Evolutionary conservation across 1,140 invertebrate species (phyloP), one percentile per base, ranked within the genome.

Genomic region (Anagrus nilaparvatae): DNA sequence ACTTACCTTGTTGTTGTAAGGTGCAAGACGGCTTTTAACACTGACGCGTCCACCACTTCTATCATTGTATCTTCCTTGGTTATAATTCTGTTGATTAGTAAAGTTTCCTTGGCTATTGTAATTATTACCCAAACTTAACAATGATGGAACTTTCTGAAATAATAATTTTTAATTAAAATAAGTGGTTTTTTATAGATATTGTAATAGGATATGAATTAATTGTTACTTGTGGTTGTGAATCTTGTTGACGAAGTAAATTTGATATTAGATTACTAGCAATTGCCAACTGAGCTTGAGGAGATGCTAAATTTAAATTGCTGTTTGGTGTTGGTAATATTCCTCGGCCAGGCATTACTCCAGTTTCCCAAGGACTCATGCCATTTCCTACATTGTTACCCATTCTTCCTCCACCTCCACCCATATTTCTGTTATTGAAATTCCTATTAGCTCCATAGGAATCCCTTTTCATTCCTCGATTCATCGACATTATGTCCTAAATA

Each of bases 1-100:
- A 32, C 52, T 46, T 69, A 71, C 69, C 64, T 70, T 71, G 31
- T 67, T n/a, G n/a, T n/a, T 70, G 36, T 70, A 71, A 1, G 67
- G 69, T 46, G 69, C 64, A 12, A 58, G 36, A 28, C 69, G 58
- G 40, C 61, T 67, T 49, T 71, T 68, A 52, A 63, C 53, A 0
- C 52, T 52, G 17, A 58, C 56, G 19, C 65, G 53, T 41, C 53
- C 50, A 7, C 51, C 51, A 30, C 5, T 30, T 37, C 66, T 55
- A 44, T 69, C 65, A 45, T 59, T 66, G 42, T 58, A 68, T 8
- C 65, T 58, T 47, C 58, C 59, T 19, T 60, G 58, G 13, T 56
- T 55, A 48, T 54, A 70, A 21, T 56, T 62, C 38, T 63, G 60
- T 30, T 67, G 62, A 31, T 55, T 59, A 9, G 54, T 50, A 52